These are phyloP conservation scores for Dipodomys ordii DNA, from an alignment of 2,113 vertebrate genomes.

Conservation along the genomic window DNA sequence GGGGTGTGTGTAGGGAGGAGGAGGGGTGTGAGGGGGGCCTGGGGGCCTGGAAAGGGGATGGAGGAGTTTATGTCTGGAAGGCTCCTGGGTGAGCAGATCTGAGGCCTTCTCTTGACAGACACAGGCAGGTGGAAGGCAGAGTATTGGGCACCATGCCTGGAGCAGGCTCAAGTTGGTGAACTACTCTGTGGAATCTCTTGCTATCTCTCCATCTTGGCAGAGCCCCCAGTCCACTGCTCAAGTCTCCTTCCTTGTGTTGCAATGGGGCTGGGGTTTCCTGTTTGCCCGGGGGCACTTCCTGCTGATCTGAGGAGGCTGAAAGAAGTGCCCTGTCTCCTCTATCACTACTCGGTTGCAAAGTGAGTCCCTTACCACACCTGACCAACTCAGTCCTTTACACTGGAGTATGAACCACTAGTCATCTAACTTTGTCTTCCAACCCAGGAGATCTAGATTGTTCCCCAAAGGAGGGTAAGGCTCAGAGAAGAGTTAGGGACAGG, in stretches of 20 bases:
- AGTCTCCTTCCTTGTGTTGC: constrained; percentile 59
- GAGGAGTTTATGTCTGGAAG: background rate
- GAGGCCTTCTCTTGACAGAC: background rate
- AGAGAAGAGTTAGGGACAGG: constrained; percentile 36
- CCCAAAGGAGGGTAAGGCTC: background rate
- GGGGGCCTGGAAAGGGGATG: background rate
- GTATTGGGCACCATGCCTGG: background rate
- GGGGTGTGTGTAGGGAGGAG: no score
- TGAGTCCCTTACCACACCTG: background rate
- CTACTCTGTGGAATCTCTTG: background rate
- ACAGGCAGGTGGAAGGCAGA: background rate
- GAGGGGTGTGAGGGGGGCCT: background rate
- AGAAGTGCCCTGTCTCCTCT: background rate
- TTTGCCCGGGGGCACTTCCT: constrained; percentile 57
- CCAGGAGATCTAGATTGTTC: background rate
- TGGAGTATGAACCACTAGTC: background rate
- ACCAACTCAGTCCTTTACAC: background rate
- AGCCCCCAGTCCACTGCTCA: constrained; percentile 42
- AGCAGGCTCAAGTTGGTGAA: background rate
- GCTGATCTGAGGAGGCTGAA: background rate
- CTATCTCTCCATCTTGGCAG: constrained; percentile 65
- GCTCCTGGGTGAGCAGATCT: background rate
- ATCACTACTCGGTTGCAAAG: background rate
- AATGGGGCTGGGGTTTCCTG: constrained; percentile 73
- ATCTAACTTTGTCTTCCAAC: background rate